Percentiles rank a stretch among this genome's conserved stretches.
Conservation (phyloP, 23 tunicate species). For the Halocynthia aurantium region DNA sequence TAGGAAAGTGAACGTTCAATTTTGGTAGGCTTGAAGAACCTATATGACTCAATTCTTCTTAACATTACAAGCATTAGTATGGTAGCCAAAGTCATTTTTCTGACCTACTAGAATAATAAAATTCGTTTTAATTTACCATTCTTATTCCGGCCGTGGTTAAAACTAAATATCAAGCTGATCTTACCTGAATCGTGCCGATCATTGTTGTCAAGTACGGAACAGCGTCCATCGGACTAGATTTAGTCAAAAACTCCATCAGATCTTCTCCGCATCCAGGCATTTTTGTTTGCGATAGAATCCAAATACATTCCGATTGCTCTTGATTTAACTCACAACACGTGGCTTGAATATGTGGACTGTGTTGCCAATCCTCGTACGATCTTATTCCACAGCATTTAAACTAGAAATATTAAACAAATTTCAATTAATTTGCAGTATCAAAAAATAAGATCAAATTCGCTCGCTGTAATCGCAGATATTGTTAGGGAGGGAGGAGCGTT, state of each 20-base stretch:
- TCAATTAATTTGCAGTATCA: too few relatives aligned
- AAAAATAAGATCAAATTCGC: too few relatives aligned
- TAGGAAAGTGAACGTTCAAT: too few relatives aligned
- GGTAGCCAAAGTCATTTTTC: too few relatives aligned
- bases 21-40: too few relatives aligned
- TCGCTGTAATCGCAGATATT: too few relatives aligned
- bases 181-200: conserved; percentile 51
- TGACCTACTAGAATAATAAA: neutral
- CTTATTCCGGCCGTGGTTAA: conserved; percentile 1
- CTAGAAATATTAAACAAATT: conserved; percentile 26
- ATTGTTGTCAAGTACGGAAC: conserved; percentile 47
- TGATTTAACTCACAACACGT: conserved; percentile 24
- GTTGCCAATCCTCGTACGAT: conserved; percentile 41
- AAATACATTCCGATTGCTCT: neutral
- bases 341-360: conserved; percentile 9
- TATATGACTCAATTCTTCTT: too few relatives aligned
- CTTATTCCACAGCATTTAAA: conserved; percentile 71
- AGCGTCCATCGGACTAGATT: conserved; percentile 23
- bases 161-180: neutral
- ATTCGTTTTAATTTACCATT: neutral
- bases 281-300: neutral
- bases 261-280: conserved; percentile 36
- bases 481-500: too few relatives aligned
- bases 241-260: conserved; percentile 33
- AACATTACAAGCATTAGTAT: too few relatives aligned